Conservation (phyloP, 2,113 vertebrate species). For the Phalacrocorax aristotelis region DNA sequence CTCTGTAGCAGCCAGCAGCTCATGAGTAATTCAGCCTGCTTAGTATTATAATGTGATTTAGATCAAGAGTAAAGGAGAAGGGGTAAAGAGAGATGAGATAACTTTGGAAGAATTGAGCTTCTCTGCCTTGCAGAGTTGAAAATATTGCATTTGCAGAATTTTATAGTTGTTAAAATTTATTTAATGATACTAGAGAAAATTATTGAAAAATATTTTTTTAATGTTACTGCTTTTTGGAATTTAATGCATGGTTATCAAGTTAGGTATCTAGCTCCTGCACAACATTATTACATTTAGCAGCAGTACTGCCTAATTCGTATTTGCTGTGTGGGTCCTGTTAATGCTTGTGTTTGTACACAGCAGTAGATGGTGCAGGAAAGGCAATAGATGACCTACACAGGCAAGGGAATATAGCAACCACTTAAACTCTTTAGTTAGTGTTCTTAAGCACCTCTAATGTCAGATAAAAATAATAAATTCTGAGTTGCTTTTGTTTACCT, state of each 20-base stretch:
- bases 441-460: neutral
- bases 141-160: neutral
- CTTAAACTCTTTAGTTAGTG: neutral
- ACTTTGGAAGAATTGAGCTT: neutral
- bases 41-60: neutral
- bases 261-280: neutral
- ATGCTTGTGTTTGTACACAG: neutral
- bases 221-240: neutral
- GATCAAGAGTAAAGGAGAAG: conserved; percentile 7
- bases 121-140: neutral
- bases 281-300: neutral
- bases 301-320: too few species aligned
- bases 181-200: neutral
- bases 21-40: conserved; percentile 20
- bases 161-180: neutral
- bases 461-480: too few species aligned
- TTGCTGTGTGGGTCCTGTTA: neutral
- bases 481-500: too few species aligned
- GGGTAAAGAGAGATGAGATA: neutral
- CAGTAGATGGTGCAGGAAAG: neutral
- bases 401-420: neutral
- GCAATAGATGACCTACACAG: neutral
- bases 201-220: neutral
- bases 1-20: conserved; percentile 20
- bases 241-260: neutral